These are phyloP conservation scores for Diorhabda elongata DNA, from an alignment of 1,140 invertebrate species.

Conservation along the genomic window DNA sequence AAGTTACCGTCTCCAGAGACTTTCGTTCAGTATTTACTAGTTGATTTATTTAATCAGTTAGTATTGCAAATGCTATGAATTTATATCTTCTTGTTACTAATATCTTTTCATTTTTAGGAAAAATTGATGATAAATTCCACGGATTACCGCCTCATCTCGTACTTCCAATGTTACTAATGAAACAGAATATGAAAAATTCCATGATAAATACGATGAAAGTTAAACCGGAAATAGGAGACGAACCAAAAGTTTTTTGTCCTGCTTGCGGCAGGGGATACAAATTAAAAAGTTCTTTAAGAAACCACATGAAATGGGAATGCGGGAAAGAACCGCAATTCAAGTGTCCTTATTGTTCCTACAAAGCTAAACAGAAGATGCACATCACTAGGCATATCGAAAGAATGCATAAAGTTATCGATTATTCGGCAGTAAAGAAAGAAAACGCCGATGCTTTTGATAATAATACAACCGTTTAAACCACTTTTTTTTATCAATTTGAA, in stretches of 20 bases:
- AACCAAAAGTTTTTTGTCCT: conserved; percentile 11
- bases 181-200: conserved; percentile 45
- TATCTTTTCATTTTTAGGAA: background rate
- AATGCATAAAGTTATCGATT: conserved; percentile 66
- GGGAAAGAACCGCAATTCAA: conserved; percentile 70
- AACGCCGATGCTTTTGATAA: background rate
- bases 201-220: conserved; percentile 38
- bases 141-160: conserved; percentile 43
- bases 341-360: conserved; percentile 75
- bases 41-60: too few relatives aligned
- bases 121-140: background rate
- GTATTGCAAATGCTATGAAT: too few relatives aligned
- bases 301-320: conserved; percentile 51
- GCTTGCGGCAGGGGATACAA: conserved; percentile 33
- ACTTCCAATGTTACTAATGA: conserved; percentile 45
- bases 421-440: conserved; percentile 18
- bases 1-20: too few relatives aligned
- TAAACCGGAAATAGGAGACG: conserved; percentile 10
- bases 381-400: conserved; percentile 75
- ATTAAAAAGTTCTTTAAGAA: conserved; percentile 51
- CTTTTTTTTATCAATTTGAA: background rate
- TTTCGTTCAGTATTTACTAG: too few relatives aligned
- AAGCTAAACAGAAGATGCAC: conserved; percentile 80
- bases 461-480: background rate
- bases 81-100: background rate